Base-by-base conservation (phyloP, 2,113 vertebrate genomes). In the Cynoglossus semilaevis region DNA sequence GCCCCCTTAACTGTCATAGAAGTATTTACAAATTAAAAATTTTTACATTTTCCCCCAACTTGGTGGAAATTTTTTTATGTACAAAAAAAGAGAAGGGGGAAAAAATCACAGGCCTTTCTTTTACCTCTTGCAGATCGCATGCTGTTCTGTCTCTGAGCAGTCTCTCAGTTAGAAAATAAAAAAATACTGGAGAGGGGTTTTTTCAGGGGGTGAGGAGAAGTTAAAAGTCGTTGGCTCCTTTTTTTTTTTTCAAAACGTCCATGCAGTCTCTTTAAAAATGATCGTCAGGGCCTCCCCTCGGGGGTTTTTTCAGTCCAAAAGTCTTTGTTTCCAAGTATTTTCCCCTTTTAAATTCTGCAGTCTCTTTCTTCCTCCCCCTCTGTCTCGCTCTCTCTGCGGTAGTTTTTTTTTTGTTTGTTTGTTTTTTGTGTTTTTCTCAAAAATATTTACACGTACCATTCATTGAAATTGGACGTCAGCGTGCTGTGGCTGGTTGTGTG, bases 391-490 rank as follows among this genome's bases (percentile, higher is more conserved):
- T 14, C 43, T 47, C 18, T 15, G 8, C 22, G 22, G n/a, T n/a
- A n/a, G n/a, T 9, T 22, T 57, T 19, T 13, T 9, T 13, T 12
- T 36, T 15, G 5, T 90, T 91, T 73, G 22, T 37, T 18, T 44
- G n/a, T 46, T 19, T 36, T 50, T 2, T 29, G 22, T 29, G 22
- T 50, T 51, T 35, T 45, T 67, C 51, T 46, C 74, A 85, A 88
- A 89, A 92, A 92, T 91, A 92, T 93, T 99, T 95, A 99, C 91
- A 99, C 97, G 93, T 99, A 99, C 97, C 97, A 99, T 97, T 99
- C 97, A 93, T 98, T 99, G 95, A 99, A 99, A 95, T 99, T 99
- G 91, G 96, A 98, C 87, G 97, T 96, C 89, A 99, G 94, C 88
- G 97, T 92, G 92, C 93, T 93, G 94, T 98, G 96, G 90, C 93